Evolutionary conservation across 1,140 invertebrate genomes (phyloP).

Genomic region (Harlomillsia oculata): DNA sequence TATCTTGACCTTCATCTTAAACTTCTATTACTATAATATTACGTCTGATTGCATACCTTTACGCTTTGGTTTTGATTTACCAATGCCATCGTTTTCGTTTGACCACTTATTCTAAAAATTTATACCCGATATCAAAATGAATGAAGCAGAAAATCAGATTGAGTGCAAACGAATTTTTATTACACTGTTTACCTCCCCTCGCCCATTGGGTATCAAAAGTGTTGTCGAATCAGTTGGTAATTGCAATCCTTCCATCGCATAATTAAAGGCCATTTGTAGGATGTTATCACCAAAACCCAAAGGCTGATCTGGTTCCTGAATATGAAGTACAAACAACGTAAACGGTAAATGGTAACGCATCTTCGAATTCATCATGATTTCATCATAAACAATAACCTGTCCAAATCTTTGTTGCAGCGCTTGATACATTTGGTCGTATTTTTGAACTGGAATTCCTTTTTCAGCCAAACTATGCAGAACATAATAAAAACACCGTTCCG

Average conservation of each 20-base stretch:
- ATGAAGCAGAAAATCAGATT: too few relatives aligned
- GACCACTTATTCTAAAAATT: too few relatives aligned
- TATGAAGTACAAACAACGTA: too few relatives aligned
- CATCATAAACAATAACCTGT: slow-evolving; percentile 35
- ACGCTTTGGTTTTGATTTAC: slow-evolving; percentile 15
- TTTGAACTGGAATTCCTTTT: slow-evolving; percentile 46
- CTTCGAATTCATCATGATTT: too few relatives aligned
- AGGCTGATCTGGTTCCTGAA: slow-evolving; percentile 34
- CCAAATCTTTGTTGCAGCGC: slow-evolving; percentile 45
- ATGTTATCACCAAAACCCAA: slow-evolving; percentile 39
- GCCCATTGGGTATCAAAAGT: slow-evolving; percentile 19
- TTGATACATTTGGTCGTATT: slow-evolving; percentile 46
- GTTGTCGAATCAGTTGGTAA: slow-evolving; percentile 32
- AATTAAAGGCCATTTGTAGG: slow-evolving; percentile 41
- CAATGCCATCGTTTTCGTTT: slow-evolving; percentile 15
- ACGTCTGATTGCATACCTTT: too few relatives aligned
- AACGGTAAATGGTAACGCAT: too few relatives aligned
- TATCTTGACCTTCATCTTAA: too few relatives aligned
- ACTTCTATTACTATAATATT: too few relatives aligned
- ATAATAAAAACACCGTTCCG: slow-evolving; percentile 47
- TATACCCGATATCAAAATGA: too few relatives aligned
- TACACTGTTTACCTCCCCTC: slow-evolving; percentile 18
- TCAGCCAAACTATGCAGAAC: slow-evolving; percentile 50
- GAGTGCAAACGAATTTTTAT: too few relatives aligned
- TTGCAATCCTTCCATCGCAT: slow-evolving; percentile 40